Conservation (phyloP, 2,797 vertebrate species). For the Clarias platycephalus region DNA sequence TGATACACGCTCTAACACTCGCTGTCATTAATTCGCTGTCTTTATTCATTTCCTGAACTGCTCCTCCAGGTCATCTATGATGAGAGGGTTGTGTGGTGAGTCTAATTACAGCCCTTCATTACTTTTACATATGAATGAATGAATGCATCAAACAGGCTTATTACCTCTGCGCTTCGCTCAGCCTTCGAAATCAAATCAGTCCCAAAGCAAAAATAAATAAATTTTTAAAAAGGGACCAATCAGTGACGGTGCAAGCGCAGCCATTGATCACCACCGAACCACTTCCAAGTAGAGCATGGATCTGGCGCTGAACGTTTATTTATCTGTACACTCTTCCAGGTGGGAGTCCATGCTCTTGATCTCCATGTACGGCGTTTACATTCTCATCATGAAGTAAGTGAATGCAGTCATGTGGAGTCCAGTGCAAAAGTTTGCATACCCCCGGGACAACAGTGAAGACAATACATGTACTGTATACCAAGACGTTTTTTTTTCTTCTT, state of each 20-base stretch:
- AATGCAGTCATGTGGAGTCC: not conserved
- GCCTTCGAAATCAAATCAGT: not conserved
- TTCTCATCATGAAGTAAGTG: constrained; percentile 81
- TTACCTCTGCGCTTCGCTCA: constrained; percentile 32
- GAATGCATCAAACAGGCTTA: constrained; percentile 23
- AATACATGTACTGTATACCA: not conserved
- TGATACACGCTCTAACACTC: not conserved
- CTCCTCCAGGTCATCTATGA: constrained; percentile 77
- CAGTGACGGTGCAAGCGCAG: not conserved
- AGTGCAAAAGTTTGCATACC: constrained; percentile 12
- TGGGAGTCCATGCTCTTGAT: constrained; percentile 78
- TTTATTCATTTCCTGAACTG: constrained; percentile 28
- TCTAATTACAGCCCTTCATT: constrained; percentile 48
- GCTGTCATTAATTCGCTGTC: constrained; percentile 10
- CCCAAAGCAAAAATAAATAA: constrained; percentile 1
- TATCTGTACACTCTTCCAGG: constrained; percentile 61
- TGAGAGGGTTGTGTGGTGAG: constrained; percentile 77
- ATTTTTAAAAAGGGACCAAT: constrained; percentile 19
- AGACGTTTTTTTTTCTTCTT: not conserved
- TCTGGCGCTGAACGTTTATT: constrained; percentile 20
- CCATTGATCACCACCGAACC: not conserved
- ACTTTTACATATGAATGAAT: constrained; percentile 26
- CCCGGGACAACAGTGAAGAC: not conserved
- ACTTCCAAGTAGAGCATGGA: not conserved
- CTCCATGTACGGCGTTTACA: constrained; percentile 78